phyloP scores from a whole-genome alignment of 2,797 vertebrate species.

The Halcyon smyrnensis region DNA sequence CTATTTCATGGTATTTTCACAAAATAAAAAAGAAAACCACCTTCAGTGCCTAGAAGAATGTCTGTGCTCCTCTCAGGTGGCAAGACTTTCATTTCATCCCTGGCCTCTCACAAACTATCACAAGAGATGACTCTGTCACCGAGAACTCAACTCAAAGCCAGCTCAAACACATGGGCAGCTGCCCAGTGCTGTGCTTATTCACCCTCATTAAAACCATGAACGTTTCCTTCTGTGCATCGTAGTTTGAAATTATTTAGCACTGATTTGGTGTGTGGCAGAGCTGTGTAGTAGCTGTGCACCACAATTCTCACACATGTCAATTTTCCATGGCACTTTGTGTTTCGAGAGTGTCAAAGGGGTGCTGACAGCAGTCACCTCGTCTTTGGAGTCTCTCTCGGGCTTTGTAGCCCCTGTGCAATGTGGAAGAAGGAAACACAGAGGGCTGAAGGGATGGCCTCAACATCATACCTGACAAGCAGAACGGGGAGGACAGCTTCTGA shows the following conservation, averaged over 20 bases:
- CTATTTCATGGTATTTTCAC: not conserved
- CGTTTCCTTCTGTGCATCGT: not conserved
- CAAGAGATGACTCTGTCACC: not conserved
- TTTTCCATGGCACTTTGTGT: not conserved
- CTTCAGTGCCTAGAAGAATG: not conserved
- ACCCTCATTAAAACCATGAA: not conserved
- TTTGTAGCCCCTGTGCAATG: not conserved
- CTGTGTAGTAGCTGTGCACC: rapidly evolving
- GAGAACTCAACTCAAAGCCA: not conserved
- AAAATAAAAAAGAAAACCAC: not conserved
- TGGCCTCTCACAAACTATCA: rapidly evolving
- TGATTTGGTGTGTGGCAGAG: rapidly evolving
- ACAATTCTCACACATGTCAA: rapidly evolving
- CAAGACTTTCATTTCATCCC: not conserved
- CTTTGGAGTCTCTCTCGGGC: not conserved
- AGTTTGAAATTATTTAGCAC: not conserved
- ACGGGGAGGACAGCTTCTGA: not conserved
- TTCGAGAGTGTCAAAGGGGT: rapidly evolving
- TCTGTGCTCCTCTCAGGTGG: not conserved
- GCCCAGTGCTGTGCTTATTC: not conserved
- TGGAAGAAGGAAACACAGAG: not conserved
- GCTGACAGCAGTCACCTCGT: rapidly evolving
- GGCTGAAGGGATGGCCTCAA: not conserved
- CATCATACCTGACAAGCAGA: not conserved
- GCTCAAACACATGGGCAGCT: rapidly evolving